Base-by-base conservation (phyloP, 2,888 invertebrate genomes). In the Fragum whitleyi region DNA sequence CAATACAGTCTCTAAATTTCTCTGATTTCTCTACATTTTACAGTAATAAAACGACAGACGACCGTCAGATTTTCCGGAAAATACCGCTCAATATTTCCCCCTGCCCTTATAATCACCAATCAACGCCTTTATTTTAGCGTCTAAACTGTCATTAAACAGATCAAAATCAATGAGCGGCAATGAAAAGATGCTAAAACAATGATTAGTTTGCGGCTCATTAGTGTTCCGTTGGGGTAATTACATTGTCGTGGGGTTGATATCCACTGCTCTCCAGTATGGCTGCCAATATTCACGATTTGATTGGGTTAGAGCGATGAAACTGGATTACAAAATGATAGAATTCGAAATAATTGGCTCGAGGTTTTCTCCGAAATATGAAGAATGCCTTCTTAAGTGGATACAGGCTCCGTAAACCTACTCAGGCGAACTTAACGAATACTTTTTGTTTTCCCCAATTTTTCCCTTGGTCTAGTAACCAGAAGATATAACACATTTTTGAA, bases 121-220 rank as follows among this genome's bases (percentile, higher is more conserved):
- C 72, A 59, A 26, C 42, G 59, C 47, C 72, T 72, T 72, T 72
- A 72, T 72, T 72, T 72, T 65, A 65, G 65, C 65, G 42, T 42
- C 65, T 65, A 65, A 65, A 65, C 65, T 65, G 65, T 65, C 65
- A 65, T 65, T 65, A 65, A 65, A 65, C 65, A 42, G 65, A 65
- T 65, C 65, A 65, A 65, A 65, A 65, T 65, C 65, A 65, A 65
- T 65, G 65, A 65, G 65, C 71, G 83, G 82, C 86, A 85, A 87
- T 88, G 81, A 86, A 86, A 81, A 75, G 86, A 84, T 85, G 84
- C 74, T 86, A 86, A 88, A 88, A 88, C 88, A 88, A 88, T 84
- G 88, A 88, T 88, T 86, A 86, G 76, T 80, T 72, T 75, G 57
- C 71, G 81, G 81, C 81, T 86, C 85, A 81, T 85, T 85, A 81